These are phyloP conservation scores for Rhizomys pruinosus DNA, from an alignment of 2,113 vertebrate genomes.

Conservation along the genomic window DNA sequence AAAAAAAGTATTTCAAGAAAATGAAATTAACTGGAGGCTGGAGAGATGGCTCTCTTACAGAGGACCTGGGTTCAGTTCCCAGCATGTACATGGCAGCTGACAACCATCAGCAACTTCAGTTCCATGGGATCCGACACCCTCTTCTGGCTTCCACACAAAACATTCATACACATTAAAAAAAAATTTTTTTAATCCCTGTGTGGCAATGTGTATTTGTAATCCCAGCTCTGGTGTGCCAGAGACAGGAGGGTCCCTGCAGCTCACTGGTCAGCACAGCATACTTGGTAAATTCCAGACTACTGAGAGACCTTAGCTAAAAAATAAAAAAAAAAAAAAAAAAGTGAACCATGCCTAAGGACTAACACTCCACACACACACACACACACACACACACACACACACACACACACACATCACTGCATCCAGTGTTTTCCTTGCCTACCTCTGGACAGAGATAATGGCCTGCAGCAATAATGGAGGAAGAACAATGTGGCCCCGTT, in stretches of 20 bases:
- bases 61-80: too few species aligned
- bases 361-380: not conserved
- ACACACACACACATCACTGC: not conserved
- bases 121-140: too few species aligned
- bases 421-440: conserved; percentile 88
- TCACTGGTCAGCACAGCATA: not conserved
- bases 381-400: not conserved
- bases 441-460: conserved; percentile 83
- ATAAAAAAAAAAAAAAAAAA: too few species aligned
- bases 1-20: not conserved
- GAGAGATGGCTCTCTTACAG: too few species aligned
- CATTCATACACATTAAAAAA: too few species aligned
- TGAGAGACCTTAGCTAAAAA: not conserved
- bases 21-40: not conserved
- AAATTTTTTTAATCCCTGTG: too few species aligned
- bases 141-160: too few species aligned
- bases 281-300: not conserved
- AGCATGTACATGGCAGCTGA: too few species aligned
- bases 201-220: not conserved
- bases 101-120: too few species aligned
- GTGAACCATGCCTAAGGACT: not conserved
- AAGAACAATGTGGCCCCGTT: conserved; percentile 81
- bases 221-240: not conserved
- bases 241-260: not conserved
- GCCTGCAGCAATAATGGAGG: conserved; percentile 81